Percentiles rank a stretch among this genome's conserved stretches.
Conservation (phyloP, 1,140 invertebrate genomes). For the Ylistrum balloti region DNA sequence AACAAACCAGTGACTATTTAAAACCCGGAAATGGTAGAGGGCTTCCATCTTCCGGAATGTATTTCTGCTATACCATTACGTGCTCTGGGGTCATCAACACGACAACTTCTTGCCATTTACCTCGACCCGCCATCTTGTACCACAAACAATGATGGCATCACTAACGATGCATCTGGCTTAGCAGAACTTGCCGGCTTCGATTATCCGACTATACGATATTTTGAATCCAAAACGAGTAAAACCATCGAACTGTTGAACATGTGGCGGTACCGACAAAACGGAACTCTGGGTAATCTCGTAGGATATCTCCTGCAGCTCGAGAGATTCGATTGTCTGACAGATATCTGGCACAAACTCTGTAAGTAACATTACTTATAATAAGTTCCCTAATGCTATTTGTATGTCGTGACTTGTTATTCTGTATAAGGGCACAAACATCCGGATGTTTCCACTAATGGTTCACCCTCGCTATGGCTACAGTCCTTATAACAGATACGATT, state of each 20-base stretch:
- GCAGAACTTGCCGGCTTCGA: conserved; percentile 62
- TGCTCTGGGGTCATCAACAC: conserved; percentile 52
- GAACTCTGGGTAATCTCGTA: conserved; percentile 54
- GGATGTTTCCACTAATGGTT: too few relatives aligned
- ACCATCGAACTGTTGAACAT: conserved; percentile 50
- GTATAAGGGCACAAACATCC: not conserved
- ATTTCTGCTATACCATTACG: conserved; percentile 46
- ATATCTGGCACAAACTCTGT: conserved; percentile 52
- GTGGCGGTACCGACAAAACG: conserved; percentile 49
- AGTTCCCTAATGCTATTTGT: too few relatives aligned
- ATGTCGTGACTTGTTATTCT: not conserved
- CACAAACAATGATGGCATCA: conserved; percentile 49
- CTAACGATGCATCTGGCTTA: conserved; percentile 54
- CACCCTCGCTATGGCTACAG: too few relatives aligned
- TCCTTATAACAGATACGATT: too few relatives aligned
- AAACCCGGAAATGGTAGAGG: conserved; percentile 53
- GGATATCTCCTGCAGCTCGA: conserved; percentile 49
- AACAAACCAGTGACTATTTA: not conserved
- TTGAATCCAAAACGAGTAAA: conserved; percentile 53
- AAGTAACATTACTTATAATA: not conserved
- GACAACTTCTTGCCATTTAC: conserved; percentile 47
- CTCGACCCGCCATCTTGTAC: conserved; percentile 55
- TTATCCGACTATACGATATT: conserved; percentile 47
- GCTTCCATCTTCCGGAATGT: conserved; percentile 46
- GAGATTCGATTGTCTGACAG: conserved; percentile 55